Evolutionary conservation across 2,113 vertebrate genomes (phyloP).

Genomic region (Nettapus auritus): DNA sequence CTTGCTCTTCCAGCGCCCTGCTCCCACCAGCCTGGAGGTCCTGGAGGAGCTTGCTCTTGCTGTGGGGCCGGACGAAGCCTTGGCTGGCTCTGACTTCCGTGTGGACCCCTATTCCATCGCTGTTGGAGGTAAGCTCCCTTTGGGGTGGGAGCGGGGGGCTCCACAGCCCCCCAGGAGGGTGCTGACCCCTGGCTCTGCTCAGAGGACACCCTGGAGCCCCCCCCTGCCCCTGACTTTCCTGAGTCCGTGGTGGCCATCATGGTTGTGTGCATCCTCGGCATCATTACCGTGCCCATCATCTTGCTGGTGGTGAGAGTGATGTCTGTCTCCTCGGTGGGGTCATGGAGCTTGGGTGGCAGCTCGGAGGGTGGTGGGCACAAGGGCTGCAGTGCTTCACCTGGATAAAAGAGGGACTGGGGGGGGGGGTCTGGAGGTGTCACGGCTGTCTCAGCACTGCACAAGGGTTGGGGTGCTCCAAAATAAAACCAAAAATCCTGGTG

Average conservation of each 20-base stretch:
- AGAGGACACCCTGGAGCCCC: constrained; percentile 45
- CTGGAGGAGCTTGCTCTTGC: neutral
- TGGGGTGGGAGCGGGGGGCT: fast-evolving
- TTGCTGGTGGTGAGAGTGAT: constrained; percentile 2
- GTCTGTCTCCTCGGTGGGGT: neutral
- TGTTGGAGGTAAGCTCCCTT: constrained; percentile 33
- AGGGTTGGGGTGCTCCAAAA: neutral
- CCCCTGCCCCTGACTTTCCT: neutral
- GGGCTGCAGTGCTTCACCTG: neutral
- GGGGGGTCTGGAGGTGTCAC: neutral
- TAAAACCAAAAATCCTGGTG: too few species aligned
- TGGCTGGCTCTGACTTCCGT: constrained; percentile 49
- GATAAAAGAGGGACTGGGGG: neutral
- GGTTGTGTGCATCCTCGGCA: neutral
- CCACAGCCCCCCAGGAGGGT: neutral
- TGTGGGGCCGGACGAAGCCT: neutral
- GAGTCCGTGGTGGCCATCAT: constrained; percentile 14
- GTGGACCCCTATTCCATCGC: constrained; percentile 24
- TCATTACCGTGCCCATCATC: neutral
- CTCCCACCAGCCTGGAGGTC: constrained; percentile 29
- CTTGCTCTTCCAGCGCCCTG: constrained; percentile 23
- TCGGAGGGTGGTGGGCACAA: fast-evolving
- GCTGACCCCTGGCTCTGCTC: neutral
- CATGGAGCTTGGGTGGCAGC: neutral
- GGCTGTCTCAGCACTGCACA: neutral